Evolutionary conservation across 2,888 invertebrate species (phyloP).

Genomic region (Pammene fasciana): DNA sequence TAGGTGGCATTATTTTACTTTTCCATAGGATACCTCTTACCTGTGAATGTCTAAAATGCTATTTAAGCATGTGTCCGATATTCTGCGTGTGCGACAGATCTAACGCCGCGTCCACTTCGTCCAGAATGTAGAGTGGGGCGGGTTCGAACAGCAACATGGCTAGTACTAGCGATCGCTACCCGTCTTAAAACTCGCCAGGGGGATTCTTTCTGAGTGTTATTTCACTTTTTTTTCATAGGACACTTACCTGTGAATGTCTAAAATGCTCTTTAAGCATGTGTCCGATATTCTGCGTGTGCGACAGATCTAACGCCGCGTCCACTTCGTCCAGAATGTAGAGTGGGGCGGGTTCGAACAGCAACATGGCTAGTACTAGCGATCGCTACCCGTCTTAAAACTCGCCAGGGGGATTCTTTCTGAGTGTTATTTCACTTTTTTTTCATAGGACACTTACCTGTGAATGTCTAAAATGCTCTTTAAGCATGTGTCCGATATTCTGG

Average conservation of each 20-base stretch:
- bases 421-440: constrained; percentile 83
- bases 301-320: constrained; percentile 98
- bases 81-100: constrained; percentile 99
- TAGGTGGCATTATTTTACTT: no score
- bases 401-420: constrained; percentile 97
- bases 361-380: constrained; percentile 97
- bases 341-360: constrained; percentile 98
- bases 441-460: constrained; percentile 86
- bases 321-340: constrained; percentile 63
- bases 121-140: no score
- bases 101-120: constrained; percentile 91
- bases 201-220: no score
- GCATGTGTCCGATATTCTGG: constrained; percentile 98
- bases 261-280: constrained; percentile 96
- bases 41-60: constrained; percentile 96
- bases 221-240: no score
- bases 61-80: constrained; percentile 96
- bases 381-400: constrained; percentile 99
- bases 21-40: no score
- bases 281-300: constrained; percentile 99
- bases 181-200: no score
- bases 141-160: no score
- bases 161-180: no score
- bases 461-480: constrained; percentile 92
- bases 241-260: constrained; percentile 95